Evolutionary conservation across 2,797 vertebrate species (phyloP).

Genomic region (Graptemys geographica): DNA sequence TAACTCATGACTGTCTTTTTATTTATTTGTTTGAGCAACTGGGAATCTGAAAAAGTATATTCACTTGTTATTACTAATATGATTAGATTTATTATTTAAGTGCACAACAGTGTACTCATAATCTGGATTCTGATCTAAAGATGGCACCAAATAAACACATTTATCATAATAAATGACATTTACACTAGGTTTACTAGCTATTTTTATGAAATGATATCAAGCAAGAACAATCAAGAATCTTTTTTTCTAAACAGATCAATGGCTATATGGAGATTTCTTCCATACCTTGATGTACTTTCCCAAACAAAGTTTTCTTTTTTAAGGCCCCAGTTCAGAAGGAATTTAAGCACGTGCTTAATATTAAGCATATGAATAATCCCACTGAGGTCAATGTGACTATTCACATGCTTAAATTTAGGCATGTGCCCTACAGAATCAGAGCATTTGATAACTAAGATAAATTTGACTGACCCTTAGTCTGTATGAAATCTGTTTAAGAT

Average conservation of each 20-base stretch:
- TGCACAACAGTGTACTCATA: background rate
- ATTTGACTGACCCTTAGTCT: no score
- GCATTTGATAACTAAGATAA: no score
- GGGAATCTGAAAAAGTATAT: background rate
- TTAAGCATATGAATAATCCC: no score
- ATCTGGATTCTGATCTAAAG: background rate
- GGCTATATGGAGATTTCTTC: background rate
- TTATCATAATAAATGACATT: no score
- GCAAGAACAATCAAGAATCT: background rate
- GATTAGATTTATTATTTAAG: background rate
- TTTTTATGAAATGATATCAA: background rate
- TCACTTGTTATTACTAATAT: background rate
- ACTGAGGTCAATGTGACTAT: no score
- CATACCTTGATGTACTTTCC: background rate
- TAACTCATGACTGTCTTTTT: slow-evolving; percentile 30
- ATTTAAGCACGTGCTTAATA: background rate
- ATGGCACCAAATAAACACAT: background rate
- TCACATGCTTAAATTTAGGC: no score
- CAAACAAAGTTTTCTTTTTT: background rate
- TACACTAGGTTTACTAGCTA: background rate
- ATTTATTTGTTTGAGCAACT: background rate
- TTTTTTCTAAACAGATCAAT: background rate
- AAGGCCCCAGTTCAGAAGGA: background rate
- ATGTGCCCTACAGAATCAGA: no score
- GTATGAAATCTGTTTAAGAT: no score